Percentiles rank a stretch among this genome's conserved stretches.
phyloP scores from a whole-genome alignment of 2,888 invertebrate species.

The Sinohyriopsis cumingii region DNA sequence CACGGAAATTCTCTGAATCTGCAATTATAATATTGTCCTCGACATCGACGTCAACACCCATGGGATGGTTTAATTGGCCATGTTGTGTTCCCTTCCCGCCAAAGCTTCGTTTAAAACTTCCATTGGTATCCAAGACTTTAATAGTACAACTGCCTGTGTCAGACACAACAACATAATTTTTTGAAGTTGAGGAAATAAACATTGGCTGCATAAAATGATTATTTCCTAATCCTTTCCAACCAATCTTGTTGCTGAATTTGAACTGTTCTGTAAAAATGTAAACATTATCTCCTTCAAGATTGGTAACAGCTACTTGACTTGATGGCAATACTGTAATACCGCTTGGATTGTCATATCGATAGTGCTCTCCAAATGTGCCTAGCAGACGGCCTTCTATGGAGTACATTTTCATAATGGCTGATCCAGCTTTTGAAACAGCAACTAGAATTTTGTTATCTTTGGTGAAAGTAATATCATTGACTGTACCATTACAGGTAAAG shows the following conservation, averaged over 20 bases:
- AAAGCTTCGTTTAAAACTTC: conserved; percentile 59
- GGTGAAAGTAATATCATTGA: conserved; percentile 54
- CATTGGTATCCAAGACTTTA: conserved; percentile 53
- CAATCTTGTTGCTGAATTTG: conserved; percentile 60
- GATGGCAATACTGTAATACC: conserved; percentile 51
- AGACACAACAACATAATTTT: conserved; percentile 60
- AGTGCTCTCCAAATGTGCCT: conserved; percentile 53
- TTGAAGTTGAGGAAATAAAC: conserved; percentile 53
- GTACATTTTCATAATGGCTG: conserved; percentile 53
- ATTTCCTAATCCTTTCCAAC: conserved; percentile 60
- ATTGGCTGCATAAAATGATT: conserved; percentile 55
- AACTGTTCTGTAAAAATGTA: conserved; percentile 57
- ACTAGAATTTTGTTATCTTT: conserved; percentile 52
- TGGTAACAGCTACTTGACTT: conserved; percentile 53
- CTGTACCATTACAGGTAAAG: conserved; percentile 43
- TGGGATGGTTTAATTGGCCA: conserved; percentile 55
- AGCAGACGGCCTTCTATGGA: conserved; percentile 45
- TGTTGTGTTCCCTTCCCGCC: conserved; percentile 45
- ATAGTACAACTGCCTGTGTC: conserved; percentile 59
- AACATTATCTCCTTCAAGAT: conserved; percentile 51
- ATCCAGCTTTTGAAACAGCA: conserved; percentile 49
- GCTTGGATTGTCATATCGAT: conserved; percentile 52
- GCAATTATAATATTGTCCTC: conserved; percentile 63
- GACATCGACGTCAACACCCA: conserved; percentile 59
- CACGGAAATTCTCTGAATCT: conserved; percentile 61